Base-by-base conservation (phyloP, 2,113 vertebrate genomes). In the Maccullochella peelii region DNA sequence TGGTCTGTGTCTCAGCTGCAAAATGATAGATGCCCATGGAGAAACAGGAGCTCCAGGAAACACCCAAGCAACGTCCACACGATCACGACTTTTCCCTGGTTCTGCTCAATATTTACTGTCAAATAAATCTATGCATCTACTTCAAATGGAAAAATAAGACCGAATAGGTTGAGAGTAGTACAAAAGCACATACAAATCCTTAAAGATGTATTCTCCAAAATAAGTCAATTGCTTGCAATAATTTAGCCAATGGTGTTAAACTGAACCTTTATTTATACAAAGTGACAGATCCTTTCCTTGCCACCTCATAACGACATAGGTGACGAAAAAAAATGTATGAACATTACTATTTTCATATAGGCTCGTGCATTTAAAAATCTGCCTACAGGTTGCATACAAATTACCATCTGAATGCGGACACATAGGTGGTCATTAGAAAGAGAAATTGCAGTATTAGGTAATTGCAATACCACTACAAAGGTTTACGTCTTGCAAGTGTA, bases 1-100 rank as follows among this genome's bases (percentile, higher is more conserved):
- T 44, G 54, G 47, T 85, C 84, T 83, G 73, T 50, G 80, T 59
- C 77, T 83, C 65, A 23, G 21, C 77, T 73, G 85, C 66, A 77
- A 44, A 73, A 78, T 62, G 47, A 61, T 59, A 74, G 52, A 74
- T 59, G 73, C 38, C 68, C 47, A 25, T 11, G 36, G 70, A 71
- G 63, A 77, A 54, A 74, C 57, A 58, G 20, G 16, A 27, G 58
- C 30, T 59, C 63, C 44, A 30, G 30, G 50, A 72, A 63, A 69
- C 15, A 71, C 12, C 42, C 16, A 36, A 11, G 57, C 27, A 78
- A 54, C 61, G 11, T n/a, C 20, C 10, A 62, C 20, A 47, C 23
- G 15, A 10, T 14, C 44, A 52, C 0, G 23, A 73, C 59, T 49
- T 58, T 25, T 57, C 16, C 21, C 18, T 27, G 25, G 10, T 30